Evolutionary conservation across 2,113 vertebrate genomes (phyloP).

Genomic region (Plectropomus leopardus): DNA sequence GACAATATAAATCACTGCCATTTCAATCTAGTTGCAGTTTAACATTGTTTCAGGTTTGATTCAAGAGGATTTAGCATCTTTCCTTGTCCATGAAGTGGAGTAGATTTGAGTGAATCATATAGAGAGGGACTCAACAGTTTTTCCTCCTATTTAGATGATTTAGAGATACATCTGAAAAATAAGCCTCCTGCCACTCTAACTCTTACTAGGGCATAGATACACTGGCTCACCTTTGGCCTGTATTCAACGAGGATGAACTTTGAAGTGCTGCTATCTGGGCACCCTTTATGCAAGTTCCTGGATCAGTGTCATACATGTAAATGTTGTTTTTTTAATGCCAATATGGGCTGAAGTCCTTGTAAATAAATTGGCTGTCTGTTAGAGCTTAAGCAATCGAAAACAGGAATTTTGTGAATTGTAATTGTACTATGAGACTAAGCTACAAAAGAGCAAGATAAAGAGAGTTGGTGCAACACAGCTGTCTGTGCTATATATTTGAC

Average conservation of each 20-base stretch:
- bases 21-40: not conserved
- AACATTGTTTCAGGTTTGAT: not conserved
- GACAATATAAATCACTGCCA: not conserved
- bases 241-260: not conserved
- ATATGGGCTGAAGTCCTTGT: not conserved
- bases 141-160: not conserved
- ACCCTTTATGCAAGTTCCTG: not conserved
- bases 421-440: not conserved
- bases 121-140: not conserved
- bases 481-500: not conserved
- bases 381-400: not conserved
- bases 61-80: not conserved
- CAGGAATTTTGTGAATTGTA: too few relatives aligned
- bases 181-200: not conserved
- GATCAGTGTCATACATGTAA: not conserved
- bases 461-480: not conserved
- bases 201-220: not conserved
- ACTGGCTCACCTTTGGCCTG: not conserved
- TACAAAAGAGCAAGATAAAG: not conserved
- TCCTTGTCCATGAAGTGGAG: not conserved
- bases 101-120: not conserved
- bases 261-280: not conserved
- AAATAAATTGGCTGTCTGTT: too few relatives aligned
- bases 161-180: not conserved
- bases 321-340: not conserved